Percentiles rank a stretch among this genome's conserved stretches.
Evolutionary conservation across 2,888 invertebrate species (phyloP).

Genomic region (Tipula unca): DNA sequence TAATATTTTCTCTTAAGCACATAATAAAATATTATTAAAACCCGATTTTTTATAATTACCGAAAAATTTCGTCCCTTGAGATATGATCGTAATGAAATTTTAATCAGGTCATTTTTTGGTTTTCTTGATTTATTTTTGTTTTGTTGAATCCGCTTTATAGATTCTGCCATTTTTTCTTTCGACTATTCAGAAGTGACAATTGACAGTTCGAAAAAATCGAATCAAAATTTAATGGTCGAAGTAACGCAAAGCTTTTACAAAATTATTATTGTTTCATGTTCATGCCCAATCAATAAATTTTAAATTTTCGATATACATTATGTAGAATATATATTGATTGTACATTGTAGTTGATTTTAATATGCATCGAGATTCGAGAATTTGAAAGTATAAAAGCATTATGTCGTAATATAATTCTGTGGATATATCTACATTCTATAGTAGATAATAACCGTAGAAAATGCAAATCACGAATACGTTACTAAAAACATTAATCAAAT

Average conservation of each 20-base stretch:
- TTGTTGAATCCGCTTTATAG: constrained; percentile 22
- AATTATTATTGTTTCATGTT: too few species aligned
- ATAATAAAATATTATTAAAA: not conserved
- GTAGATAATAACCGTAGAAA: too few species aligned
- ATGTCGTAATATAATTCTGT: too few species aligned
- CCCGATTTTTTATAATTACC: constrained; percentile 29
- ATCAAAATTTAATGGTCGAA: not conserved
- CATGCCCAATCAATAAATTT: too few species aligned
- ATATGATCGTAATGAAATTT: constrained; percentile 34
- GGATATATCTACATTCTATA: too few species aligned
- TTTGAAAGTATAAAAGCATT: too few species aligned
- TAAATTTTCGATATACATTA: too few species aligned
- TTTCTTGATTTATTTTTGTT: constrained; percentile 30
- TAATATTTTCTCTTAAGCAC: not conserved
- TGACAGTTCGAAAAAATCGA: constrained; percentile 14
- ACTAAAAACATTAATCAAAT: too few species aligned
- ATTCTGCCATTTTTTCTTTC: constrained; percentile 24
- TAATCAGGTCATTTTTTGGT: constrained; percentile 35
- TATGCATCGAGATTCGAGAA: too few species aligned
- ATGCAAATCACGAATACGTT: too few species aligned
- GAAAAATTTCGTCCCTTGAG: constrained; percentile 38
- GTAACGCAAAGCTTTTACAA: not conserved
- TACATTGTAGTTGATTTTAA: too few species aligned
- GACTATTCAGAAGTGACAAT: not conserved
- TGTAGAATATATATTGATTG: not conserved